phyloP scores from a whole-genome alignment of 2,888 invertebrate species.

The Eumerus sabulonum region DNA sequence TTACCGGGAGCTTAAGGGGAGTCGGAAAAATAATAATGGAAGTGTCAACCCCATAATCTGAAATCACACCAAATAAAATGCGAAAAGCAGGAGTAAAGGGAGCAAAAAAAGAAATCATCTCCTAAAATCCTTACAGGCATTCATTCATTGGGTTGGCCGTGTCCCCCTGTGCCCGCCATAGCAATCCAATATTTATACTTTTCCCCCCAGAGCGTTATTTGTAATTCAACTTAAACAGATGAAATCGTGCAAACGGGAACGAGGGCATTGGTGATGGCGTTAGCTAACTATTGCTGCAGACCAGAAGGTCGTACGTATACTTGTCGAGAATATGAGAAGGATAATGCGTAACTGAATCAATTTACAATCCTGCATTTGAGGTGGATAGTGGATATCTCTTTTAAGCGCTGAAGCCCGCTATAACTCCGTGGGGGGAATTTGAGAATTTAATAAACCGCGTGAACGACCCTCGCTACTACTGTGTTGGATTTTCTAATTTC shows the following conservation, averaged over 20 bases:
- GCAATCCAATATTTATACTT: slow-evolving; percentile 58
- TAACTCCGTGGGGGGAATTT: no score
- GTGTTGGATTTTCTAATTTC: slow-evolving; percentile 51
- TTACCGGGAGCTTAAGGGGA: slow-evolving; percentile 41
- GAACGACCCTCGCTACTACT: slow-evolving; percentile 7
- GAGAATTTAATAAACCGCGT: slow-evolving; percentile 54
- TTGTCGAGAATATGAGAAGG: slow-evolving; percentile 16
- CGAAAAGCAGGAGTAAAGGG: not conserved
- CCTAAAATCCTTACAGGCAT: slow-evolving; percentile 60
- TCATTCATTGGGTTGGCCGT: slow-evolving; percentile 28
- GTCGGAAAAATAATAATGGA: slow-evolving; percentile 61
- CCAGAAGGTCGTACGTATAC: slow-evolving; percentile 32
- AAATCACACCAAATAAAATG: slow-evolving; percentile 61
- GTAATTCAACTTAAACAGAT: slow-evolving; percentile 65
- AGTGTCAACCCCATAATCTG: slow-evolving; percentile 69
- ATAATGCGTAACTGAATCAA: slow-evolving; percentile 64
- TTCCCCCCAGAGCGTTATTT: slow-evolving; percentile 65
- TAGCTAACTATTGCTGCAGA: not conserved
- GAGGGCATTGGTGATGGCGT: slow-evolving; percentile 15
- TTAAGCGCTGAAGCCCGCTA: slow-evolving; percentile 16
- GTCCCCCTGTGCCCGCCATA: not conserved
- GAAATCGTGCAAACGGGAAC: slow-evolving; percentile 55
- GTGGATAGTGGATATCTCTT: slow-evolving; percentile 48
- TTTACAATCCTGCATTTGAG: slow-evolving; percentile 52
- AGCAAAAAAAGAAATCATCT: slow-evolving; percentile 47